Conservation (phyloP, 2,113 vertebrate genomes). For the Nyctereutes procyonoides region DNA sequence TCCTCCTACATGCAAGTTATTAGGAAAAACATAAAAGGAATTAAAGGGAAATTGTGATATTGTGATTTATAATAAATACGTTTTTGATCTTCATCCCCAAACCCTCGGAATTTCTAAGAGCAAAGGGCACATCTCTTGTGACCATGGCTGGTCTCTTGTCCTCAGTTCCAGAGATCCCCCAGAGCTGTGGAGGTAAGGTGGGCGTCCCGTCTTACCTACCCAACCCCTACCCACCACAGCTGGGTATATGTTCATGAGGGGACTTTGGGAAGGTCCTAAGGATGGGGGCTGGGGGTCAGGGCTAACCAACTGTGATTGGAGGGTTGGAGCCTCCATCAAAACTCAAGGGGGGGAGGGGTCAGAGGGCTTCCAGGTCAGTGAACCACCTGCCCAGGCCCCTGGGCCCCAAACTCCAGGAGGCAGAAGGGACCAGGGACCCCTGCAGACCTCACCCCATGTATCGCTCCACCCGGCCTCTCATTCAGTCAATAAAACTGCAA, state of each 20-base stretch:
- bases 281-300: too few species aligned
- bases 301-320: background rate
- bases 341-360: background rate
- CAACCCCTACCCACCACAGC: background rate
- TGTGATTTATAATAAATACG: background rate
- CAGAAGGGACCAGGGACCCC: background rate
- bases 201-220: background rate
- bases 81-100: background rate
- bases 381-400: background rate
- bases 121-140: background rate
- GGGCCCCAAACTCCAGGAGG: background rate
- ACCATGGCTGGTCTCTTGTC: background rate
- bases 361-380: background rate
- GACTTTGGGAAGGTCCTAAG: background rate
- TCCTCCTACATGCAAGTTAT: background rate
- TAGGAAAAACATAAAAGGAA: background rate
- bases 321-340: background rate
- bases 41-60: background rate
- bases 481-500: background rate
- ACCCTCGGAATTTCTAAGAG: background rate
- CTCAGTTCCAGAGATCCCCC: background rate
- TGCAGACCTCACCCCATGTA: rapidly evolving
- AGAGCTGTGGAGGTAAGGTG: background rate
- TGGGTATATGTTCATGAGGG: background rate
- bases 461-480: background rate